Conservation (phyloP, 2,113 vertebrate genomes). For the Candoia aspera region DNA sequence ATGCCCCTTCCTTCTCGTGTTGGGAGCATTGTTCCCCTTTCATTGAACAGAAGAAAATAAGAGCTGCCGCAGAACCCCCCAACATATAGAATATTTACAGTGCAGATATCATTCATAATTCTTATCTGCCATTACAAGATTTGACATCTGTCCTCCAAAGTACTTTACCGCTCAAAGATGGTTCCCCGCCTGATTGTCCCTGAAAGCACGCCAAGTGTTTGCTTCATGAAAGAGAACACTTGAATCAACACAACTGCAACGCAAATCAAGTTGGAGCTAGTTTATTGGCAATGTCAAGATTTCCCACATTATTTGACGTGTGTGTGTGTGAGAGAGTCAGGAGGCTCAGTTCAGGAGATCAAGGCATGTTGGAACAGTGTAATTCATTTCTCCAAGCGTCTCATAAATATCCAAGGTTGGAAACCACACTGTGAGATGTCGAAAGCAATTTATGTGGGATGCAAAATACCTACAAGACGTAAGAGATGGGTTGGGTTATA, state of each 20-base stretch:
- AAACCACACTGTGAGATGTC: background rate
- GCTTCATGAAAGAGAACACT: slow-evolving; percentile 66
- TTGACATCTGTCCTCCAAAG: slow-evolving; percentile 64
- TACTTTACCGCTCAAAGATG: slow-evolving; percentile 40
- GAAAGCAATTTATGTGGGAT: too few species aligned
- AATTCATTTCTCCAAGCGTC: background rate
- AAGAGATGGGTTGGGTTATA: too few species aligned
- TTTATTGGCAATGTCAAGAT: slow-evolving; percentile 44
- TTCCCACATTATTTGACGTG: slow-evolving; percentile 12
- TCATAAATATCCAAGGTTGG: slow-evolving; percentile 4
- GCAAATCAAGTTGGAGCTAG: slow-evolving; percentile 62
- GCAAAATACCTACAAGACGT: too few species aligned
- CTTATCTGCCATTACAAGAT: slow-evolving; percentile 57
- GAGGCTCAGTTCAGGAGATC: background rate
- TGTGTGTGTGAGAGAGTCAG: background rate
- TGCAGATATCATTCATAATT: slow-evolving; percentile 27
- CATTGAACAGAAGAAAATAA: background rate
- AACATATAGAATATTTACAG: slow-evolving; percentile 41
- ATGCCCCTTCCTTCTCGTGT: background rate
- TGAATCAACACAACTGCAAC: slow-evolving; percentile 63
- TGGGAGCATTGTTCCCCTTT: background rate
- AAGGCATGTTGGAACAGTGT: slow-evolving; percentile 23
- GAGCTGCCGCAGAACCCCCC: background rate
- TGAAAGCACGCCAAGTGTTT: slow-evolving; percentile 57
- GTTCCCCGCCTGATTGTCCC: slow-evolving; percentile 35